A percentile compares a stretch with the other conserved stretches of the same genome.
Evolutionary conservation across 2,888 invertebrate species (phyloP).

Genomic region (Miltochrista miniata): DNA sequence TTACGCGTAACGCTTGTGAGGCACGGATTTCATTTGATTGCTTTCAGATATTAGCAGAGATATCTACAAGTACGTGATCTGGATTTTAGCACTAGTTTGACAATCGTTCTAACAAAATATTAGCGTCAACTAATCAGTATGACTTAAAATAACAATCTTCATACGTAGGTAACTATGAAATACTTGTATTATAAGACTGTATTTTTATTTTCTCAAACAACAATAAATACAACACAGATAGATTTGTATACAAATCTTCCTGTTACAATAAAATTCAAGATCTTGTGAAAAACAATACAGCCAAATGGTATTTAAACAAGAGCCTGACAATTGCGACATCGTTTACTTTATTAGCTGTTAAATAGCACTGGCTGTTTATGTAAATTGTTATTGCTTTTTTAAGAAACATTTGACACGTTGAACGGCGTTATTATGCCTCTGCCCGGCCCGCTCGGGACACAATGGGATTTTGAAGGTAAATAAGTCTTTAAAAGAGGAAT

Average conservation of each 20-base stretch:
- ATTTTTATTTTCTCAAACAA: too few relatives aligned
- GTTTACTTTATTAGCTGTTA: constrained; percentile 82
- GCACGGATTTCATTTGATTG: constrained; percentile 47
- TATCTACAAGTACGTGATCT: constrained; percentile 24
- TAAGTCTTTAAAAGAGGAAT: constrained; percentile 89
- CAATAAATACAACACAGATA: too few relatives aligned
- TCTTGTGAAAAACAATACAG: constrained; percentile 77
- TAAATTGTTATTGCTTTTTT: constrained; percentile 84
- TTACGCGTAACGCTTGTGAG: constrained; percentile 52
- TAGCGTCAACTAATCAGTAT: background rate
- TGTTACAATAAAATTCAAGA: constrained; percentile 37
- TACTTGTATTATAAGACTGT: too few relatives aligned
- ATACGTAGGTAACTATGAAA: too few relatives aligned
- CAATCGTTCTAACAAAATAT: constrained; percentile 13
- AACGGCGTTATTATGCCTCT: constrained; percentile 72
- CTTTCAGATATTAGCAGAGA: constrained; percentile 42
- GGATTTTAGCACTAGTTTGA: constrained; percentile 26
- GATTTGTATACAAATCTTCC: background rate
- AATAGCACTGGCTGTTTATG: constrained; percentile 81
- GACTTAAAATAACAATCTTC: too few relatives aligned
- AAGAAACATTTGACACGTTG: constrained; percentile 80
- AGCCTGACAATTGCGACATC: constrained; percentile 77
- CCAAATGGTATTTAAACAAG: constrained; percentile 72
- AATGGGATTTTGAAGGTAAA: constrained; percentile 86
- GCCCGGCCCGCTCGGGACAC: constrained; percentile 71